A percentile compares a stretch with the other conserved stretches of the same genome.
Conservation (phyloP, 2,888 invertebrate genomes). For the Melieria crassipennis region DNA sequence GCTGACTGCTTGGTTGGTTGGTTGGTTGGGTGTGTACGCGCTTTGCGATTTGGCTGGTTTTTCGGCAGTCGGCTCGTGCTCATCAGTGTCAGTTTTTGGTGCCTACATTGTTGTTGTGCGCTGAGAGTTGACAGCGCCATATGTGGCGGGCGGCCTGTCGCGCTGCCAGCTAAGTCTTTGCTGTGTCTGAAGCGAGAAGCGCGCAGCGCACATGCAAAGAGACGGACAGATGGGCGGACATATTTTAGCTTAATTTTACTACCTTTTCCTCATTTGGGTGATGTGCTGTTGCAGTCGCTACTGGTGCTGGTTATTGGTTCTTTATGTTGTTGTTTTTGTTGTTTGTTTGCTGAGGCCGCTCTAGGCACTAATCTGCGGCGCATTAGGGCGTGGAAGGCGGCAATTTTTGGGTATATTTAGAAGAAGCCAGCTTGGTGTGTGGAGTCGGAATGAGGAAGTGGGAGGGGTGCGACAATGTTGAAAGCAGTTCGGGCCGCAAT, state of each 20-base stretch:
- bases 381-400: too few relatives aligned
- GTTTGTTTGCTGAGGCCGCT: too few relatives aligned
- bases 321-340: too few relatives aligned
- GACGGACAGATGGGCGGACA: neutral
- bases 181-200: neutral
- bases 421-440: too few relatives aligned
- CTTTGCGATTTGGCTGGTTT: too few relatives aligned
- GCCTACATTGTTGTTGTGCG: constrained; percentile 20
- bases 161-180: neutral
- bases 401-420: too few relatives aligned
- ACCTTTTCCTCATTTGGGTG: neutral
- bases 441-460: too few relatives aligned
- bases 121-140: constrained; percentile 16
- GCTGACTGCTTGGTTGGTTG: neutral
- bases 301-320: neutral
- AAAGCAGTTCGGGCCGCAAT: too few relatives aligned
- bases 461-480: too few relatives aligned
- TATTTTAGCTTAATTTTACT: neutral
- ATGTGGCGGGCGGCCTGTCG: neutral
- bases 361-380: too few relatives aligned
- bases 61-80: constrained; percentile 4
- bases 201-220: neutral
- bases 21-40: too few relatives aligned
- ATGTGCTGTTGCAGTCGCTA: too few relatives aligned
- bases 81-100: constrained; percentile 12